Evolutionary conservation across 2,113 vertebrate genomes (phyloP).

Genomic region (Ibidorhyncha struthersii): DNA sequence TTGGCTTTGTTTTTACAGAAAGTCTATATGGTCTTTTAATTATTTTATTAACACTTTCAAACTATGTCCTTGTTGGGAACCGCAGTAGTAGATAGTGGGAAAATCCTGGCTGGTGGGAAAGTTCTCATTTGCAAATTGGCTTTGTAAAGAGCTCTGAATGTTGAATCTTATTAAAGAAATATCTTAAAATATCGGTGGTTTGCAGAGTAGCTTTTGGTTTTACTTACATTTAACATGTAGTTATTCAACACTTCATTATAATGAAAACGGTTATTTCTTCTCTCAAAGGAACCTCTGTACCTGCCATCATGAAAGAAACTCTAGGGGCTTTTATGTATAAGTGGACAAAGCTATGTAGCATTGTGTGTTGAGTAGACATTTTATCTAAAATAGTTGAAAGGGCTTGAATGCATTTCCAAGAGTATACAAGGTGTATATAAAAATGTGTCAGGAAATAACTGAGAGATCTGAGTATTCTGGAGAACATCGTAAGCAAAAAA

Average conservation of each 20-base stretch:
- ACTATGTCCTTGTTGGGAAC: neutral
- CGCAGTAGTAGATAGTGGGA: neutral
- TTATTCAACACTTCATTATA: neutral
- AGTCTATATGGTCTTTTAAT: neutral
- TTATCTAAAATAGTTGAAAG: neutral
- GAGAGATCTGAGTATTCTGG: neutral
- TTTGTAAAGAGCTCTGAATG: neutral
- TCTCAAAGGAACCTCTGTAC: neutral
- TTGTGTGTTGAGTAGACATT: neutral
- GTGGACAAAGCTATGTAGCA: neutral
- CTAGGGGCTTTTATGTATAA: neutral
- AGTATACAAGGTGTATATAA: too few species aligned
- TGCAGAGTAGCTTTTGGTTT: neutral
- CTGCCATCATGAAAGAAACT: neutral
- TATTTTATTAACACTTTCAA: neutral
- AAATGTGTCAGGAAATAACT: neutral
- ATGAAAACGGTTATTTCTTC: neutral
- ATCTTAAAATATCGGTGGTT: neutral
- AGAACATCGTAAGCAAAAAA: neutral
- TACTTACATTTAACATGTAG: neutral
- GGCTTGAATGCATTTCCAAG: neutral
- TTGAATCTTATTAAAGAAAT: neutral
- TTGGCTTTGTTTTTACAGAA: neutral
- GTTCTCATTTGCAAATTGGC: neutral
- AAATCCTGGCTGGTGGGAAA: neutral